Evolutionary conservation across 2,797 vertebrate species (phyloP).

Genomic region (Acanthopagrus latus): DNA sequence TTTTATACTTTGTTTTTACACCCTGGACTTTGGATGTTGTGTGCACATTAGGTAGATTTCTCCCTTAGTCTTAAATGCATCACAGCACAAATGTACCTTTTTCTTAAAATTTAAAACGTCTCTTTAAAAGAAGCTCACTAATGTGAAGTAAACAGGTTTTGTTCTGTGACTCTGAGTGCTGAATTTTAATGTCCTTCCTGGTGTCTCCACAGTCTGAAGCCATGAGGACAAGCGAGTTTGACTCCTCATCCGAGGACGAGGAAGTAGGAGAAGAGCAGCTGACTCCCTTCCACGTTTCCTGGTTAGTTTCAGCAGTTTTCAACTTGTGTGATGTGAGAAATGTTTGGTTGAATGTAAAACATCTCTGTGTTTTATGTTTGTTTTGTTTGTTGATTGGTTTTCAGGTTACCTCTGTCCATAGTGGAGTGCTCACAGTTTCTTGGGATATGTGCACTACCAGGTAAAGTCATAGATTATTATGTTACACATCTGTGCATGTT

Average conservation of each 20-base stretch:
- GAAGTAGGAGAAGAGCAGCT: conserved; percentile 79
- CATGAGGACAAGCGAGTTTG: conserved; percentile 86
- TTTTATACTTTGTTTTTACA: not conserved
- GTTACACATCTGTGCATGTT: not conserved
- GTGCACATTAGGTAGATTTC: not conserved
- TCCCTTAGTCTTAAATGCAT: not conserved
- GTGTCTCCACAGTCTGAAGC: not conserved
- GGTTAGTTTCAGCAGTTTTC: conserved; percentile 77
- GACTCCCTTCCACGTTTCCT: conserved; percentile 88
- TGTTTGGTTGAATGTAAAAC: not conserved
- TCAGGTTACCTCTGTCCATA: conserved; percentile 88
- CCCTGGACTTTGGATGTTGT: not conserved
- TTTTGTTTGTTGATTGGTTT: conserved; percentile 5
- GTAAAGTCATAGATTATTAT: conserved; percentile 66
- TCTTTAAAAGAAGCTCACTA: not conserved
- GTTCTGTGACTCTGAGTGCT: not conserved
- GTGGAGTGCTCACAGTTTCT: conserved; percentile 87
- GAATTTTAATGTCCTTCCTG: rapidly evolving
- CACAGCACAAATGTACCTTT: not conserved
- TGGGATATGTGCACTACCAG: conserved; percentile 92
- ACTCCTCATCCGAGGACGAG: conserved; percentile 94
- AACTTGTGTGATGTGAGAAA: not conserved
- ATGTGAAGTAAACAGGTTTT: not conserved
- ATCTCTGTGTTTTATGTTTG: not conserved
- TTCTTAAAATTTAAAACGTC: no score